Evolutionary conservation across 2,113 vertebrate species (phyloP).

Genomic region (Zootoca vivipara): DNA sequence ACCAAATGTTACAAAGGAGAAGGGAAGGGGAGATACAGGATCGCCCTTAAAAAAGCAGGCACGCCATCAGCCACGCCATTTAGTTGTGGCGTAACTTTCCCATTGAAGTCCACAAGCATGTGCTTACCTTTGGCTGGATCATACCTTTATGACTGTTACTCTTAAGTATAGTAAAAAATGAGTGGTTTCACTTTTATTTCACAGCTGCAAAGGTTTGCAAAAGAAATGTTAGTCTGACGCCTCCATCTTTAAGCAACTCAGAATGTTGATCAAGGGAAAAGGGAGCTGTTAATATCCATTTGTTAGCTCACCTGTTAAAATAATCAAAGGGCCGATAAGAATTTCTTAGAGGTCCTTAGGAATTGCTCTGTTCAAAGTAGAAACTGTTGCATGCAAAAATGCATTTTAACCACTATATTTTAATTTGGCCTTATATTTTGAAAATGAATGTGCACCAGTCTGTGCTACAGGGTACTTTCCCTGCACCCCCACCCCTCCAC

Average conservation of each 20-base stretch:
- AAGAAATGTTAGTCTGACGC: background rate
- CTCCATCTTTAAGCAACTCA: background rate
- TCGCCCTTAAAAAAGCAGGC: background rate
- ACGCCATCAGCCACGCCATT: background rate
- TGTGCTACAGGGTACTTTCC: background rate
- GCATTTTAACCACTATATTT: background rate
- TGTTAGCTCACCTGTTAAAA: background rate
- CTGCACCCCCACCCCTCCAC: too few relatives aligned
- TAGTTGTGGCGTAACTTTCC: background rate
- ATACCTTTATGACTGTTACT: background rate
- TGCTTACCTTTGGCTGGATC: background rate
- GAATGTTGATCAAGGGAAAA: background rate
- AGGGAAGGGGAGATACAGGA: background rate
- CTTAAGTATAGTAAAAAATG: too few relatives aligned
- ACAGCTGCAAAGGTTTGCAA: background rate
- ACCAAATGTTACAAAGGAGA: background rate
- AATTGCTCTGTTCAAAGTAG: background rate
- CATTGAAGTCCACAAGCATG: background rate
- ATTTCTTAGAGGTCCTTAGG: fast-evolving
- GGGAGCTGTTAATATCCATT: background rate
- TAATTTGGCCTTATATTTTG: fast-evolving
- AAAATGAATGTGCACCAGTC: background rate
- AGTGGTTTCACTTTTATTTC: background rate
- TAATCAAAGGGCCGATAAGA: fast-evolving
- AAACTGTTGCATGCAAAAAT: background rate